Conservation (phyloP, 2,888 invertebrate species). For the Seira musarum region DNA sequence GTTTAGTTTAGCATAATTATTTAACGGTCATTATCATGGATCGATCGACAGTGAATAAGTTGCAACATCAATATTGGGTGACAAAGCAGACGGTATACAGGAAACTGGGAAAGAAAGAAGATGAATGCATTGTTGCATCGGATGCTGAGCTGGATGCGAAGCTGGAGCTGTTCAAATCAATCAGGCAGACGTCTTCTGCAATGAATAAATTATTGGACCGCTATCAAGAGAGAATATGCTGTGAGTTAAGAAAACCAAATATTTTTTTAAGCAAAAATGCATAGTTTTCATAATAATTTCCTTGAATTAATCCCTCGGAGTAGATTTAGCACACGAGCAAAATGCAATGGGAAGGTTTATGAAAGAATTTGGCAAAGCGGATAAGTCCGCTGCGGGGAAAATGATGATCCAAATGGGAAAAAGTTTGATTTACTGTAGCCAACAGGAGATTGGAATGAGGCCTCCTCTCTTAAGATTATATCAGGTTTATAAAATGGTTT, state of each 20-base stretch:
- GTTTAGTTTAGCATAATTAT: too few relatives aligned
- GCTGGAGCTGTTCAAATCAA: slow-evolving; percentile 92
- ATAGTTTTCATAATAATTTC: too few relatives aligned
- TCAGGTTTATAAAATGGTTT: slow-evolving; percentile 77
- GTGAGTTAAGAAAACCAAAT: slow-evolving; percentile 73
- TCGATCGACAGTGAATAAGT: slow-evolving; percentile 76
- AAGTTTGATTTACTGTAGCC: slow-evolving; percentile 90
- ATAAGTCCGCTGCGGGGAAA: slow-evolving; percentile 87
- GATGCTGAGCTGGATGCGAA: slow-evolving; percentile 98
- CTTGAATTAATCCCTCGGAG: slow-evolving; percentile 19
- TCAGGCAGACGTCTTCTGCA: slow-evolving; percentile 90
- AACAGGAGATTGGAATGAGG: slow-evolving; percentile 90
- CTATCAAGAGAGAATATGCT: slow-evolving; percentile 93
- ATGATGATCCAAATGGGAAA: slow-evolving; percentile 89
- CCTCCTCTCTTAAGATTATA: slow-evolving; percentile 90
- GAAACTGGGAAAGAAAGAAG: slow-evolving; percentile 96
- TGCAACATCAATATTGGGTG: slow-evolving; percentile 98
- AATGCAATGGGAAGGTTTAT: slow-evolving; percentile 94
- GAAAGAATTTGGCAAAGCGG: slow-evolving; percentile 92
- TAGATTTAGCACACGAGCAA: slow-evolving; percentile 94
- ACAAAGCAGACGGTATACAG: slow-evolving; percentile 95
- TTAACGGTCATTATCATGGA: slow-evolving; percentile 63
- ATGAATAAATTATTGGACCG: slow-evolving; percentile 91
- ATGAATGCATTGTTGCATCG: slow-evolving; percentile 95
- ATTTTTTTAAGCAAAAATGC: too few relatives aligned